These are phyloP conservation scores for Gerris lacustris DNA, from an alignment of 2,888 invertebrate species.

Conservation along the genomic window DNA sequence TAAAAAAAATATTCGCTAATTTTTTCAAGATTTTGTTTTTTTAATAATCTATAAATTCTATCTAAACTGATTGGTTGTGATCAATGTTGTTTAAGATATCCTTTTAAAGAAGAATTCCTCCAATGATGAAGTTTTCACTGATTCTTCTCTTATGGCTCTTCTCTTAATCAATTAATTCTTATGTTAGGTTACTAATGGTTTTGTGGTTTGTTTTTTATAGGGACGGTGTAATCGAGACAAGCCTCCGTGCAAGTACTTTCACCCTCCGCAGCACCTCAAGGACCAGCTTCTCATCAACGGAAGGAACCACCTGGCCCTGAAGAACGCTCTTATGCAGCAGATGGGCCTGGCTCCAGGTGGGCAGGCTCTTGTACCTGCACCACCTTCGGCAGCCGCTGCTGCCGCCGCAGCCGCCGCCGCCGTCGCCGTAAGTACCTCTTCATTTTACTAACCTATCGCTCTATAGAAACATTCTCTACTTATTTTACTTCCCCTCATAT, in stretches of 20 bases:
- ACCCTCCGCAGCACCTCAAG: conserved; percentile 99
- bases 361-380: conserved; percentile 81
- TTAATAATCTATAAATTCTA: too few species aligned
- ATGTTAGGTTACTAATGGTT: background rate
- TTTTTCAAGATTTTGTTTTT: too few species aligned
- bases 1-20: too few species aligned
- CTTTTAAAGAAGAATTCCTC: too few species aligned
- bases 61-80: too few species aligned
- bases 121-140: too few species aligned
- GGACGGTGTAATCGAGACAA: conserved; percentile 99
- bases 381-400: conserved; percentile 78
- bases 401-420: conserved; percentile 55
- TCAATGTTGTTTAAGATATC: too few species aligned
- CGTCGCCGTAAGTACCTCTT: conserved; percentile 62
- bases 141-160: too few species aligned
- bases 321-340: conserved; percentile 95
- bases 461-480: background rate
- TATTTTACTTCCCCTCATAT: background rate
- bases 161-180: too few species aligned
- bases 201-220: conserved; percentile 45
- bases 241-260: conserved; percentile 99
- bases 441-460: background rate
- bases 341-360: conserved; percentile 80
- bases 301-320: conserved; percentile 96
- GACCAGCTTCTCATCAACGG: conserved; percentile 99